These are phyloP conservation scores for Oxyteleia sp. DNA, from an alignment of 2,888 invertebrate genomes.

Conservation along the genomic window DNA sequence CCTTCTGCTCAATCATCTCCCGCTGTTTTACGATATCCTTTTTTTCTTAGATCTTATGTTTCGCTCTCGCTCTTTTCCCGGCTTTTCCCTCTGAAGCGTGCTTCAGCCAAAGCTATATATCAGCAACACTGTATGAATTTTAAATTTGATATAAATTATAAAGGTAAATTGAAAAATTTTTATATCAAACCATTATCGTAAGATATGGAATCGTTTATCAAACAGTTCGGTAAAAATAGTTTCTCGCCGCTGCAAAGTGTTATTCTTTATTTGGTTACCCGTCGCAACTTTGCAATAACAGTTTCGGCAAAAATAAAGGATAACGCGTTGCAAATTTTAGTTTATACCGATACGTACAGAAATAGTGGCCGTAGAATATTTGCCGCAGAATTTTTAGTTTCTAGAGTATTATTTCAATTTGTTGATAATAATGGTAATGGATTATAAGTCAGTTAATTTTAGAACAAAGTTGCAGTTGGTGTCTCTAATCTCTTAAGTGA, in stretches of 20 bases:
- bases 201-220: slow-evolving; percentile 15
- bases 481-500: no score
- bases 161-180: slow-evolving; percentile 18
- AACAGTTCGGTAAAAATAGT: neutral
- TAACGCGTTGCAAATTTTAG: neutral
- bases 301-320: slow-evolving; percentile 19
- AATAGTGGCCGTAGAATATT: slow-evolving; percentile 5
- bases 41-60: slow-evolving; percentile 13
- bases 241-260: neutral
- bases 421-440: slow-evolving; percentile 3
- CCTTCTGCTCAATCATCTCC: neutral
- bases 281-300: slow-evolving; percentile 19
- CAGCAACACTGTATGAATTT: neutral
- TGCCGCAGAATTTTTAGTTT: slow-evolving; percentile 13
- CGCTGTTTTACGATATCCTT: neutral
- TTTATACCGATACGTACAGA: slow-evolving; percentile 8
- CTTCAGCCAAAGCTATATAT: neutral
- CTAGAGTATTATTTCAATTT: neutral
- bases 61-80: neutral
- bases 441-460: neutral
- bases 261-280: slow-evolving; percentile 20
- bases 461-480: no score
- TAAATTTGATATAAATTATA: slow-evolving; percentile 10
- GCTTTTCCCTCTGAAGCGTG: neutral
- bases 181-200: slow-evolving; percentile 11